Conservation (phyloP, 2,797 vertebrate genomes). For the Podargus strigoides region DNA sequence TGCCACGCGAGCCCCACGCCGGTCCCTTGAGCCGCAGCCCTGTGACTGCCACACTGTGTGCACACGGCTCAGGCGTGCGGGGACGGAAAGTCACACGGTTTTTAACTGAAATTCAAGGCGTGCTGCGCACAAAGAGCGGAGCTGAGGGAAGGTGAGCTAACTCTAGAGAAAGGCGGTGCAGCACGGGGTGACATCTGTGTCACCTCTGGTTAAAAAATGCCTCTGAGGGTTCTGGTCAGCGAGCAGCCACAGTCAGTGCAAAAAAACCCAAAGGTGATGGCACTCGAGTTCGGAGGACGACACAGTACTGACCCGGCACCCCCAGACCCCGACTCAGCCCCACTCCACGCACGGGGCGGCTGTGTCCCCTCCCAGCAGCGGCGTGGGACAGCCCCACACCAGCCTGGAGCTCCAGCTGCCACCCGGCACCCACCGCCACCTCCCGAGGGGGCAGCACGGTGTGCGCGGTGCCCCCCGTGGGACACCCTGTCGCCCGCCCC, state of each 20-base stretch:
- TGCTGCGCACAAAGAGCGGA: neutral
- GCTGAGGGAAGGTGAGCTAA: neutral
- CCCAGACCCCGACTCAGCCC: neutral
- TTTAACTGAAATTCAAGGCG: neutral
- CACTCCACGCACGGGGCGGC: too few relatives aligned
- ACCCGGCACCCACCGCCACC: too few relatives aligned
- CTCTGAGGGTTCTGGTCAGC: neutral
- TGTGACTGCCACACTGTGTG: neutral
- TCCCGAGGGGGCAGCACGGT: too few relatives aligned
- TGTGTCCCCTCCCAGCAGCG: neutral
- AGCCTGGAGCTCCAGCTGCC: too few relatives aligned
- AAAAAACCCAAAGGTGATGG: neutral
- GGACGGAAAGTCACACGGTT: neutral
- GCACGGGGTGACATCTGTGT: neutral
- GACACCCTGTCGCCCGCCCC: too few relatives aligned
- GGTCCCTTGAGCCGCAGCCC: accelerated
- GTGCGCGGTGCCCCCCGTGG: too few relatives aligned
- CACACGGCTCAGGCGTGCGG: neutral
- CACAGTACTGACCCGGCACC: neutral
- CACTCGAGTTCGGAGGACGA: neutral
- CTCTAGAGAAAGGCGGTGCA: neutral
- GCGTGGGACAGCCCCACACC: neutral
- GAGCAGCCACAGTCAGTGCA: neutral
- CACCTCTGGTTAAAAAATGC: neutral
- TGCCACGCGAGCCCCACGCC: neutral